Evolutionary conservation across 1,140 invertebrate genomes (phyloP), one percentile per base, ranked within the genome.

Genomic region (Probaryconus sp.): DNA sequence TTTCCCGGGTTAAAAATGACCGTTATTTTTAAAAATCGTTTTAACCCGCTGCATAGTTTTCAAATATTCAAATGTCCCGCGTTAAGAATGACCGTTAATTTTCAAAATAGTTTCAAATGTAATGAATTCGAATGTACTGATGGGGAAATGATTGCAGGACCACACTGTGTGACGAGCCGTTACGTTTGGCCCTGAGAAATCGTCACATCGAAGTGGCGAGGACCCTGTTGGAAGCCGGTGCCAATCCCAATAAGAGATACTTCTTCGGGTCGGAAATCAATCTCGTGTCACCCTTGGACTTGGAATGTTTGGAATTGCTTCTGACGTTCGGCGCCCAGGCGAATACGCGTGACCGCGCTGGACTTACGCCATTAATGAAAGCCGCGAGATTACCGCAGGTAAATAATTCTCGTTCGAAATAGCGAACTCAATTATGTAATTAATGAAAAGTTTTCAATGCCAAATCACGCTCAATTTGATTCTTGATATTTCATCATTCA

Each of bases 181-280:
- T 96, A 17, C 87, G 94, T 53, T 85, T 96, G 28, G 95, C 96
- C 0, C 92, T 97, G 37, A 92, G 95, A 74, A 96, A 96, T 83
- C 93, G 94, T 50, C 94, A 97, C 82, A 92, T 93, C 53, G 90
- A 94, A 1, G 94, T 94, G 16, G 92, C 92, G 1, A 88, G 89
- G 56, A 86, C 91, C 3, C 83, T 94, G 0, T 83, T 93, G 14
- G 92, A 94, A 76, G 91, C 92, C 58, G 92, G 92, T 1, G 92
- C 92, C 0, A 92, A 93, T 84, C 92, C 91, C 55, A 96, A 92
- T 85, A 95, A 91, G 87, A 91, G 89, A 6, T 96, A 96, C 81
- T 97, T 97, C 86, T 95, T 97, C 79, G 96, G 96, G 1, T 91
- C 94, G 0, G 95, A 97, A 87, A 95, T 97, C 50, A 97, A 96